Evolutionary conservation across 2,888 invertebrate genomes (phyloP).

Genomic region (Eristalis tenax): DNA sequence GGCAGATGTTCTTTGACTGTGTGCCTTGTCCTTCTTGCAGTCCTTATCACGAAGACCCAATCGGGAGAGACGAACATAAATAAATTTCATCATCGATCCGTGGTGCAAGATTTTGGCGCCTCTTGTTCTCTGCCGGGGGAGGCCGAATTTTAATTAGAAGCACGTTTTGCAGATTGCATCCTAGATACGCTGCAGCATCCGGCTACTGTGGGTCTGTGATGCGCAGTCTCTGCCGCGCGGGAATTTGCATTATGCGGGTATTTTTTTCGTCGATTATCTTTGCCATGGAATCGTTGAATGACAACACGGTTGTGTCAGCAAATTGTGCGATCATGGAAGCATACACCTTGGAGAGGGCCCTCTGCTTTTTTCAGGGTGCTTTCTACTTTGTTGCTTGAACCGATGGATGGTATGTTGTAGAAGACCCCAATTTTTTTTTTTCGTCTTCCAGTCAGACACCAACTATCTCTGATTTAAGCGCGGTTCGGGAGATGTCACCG

Average conservation of each 20-base stretch:
- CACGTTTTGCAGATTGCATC: constrained; percentile 37
- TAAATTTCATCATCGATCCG: constrained; percentile 61
- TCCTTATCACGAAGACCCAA: constrained; percentile 47
- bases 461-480: too few relatives aligned
- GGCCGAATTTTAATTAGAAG: constrained; percentile 63
- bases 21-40: constrained; percentile 30
- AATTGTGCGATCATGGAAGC: neutral
- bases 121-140: constrained; percentile 4
- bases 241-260: constrained; percentile 15
- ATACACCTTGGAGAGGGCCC: neutral
- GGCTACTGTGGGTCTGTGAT: neutral
- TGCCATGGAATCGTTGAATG: constrained; percentile 19
- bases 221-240: neutral
- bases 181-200: constrained; percentile 18
- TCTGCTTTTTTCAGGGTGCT: neutral
- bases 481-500: too few relatives aligned
- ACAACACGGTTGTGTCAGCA: constrained; percentile 4
- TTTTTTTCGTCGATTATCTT: constrained; percentile 13
- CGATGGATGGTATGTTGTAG: neutral
- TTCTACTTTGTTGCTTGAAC: neutral
- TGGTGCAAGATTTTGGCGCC: constrained; percentile 66
- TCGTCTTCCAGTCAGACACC: neutral
- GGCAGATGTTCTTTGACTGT: constrained; percentile 51
- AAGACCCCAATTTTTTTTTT: neutral
- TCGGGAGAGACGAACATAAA: constrained; percentile 58